phyloP scores from a whole-genome alignment of 2,888 invertebrate genomes.

The Heliconius aoede region DNA sequence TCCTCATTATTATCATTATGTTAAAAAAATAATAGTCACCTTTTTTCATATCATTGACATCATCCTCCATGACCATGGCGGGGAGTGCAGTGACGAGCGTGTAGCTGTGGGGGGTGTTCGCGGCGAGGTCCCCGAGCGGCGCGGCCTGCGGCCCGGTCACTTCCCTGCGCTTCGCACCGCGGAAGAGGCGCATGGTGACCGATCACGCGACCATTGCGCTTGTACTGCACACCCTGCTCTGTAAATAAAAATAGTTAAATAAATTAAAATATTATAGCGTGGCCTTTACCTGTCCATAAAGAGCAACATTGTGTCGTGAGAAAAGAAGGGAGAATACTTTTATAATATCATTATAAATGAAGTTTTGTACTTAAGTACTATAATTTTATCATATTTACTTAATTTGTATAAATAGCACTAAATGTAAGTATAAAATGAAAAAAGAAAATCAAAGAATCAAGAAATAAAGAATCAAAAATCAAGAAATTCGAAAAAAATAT shows the following conservation, averaged over 20 bases:
- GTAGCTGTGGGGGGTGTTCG: constrained; percentile 82
- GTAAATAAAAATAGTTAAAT: constrained; percentile 28
- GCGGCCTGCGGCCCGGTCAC: constrained; percentile 82
- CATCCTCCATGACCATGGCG: constrained; percentile 90
- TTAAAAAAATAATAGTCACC: constrained; percentile 59
- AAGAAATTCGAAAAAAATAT: neutral
- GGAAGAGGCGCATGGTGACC: constrained; percentile 86
- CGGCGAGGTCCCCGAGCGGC: constrained; percentile 71
- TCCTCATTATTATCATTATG: neutral
- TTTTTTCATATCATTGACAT: constrained; percentile 84
- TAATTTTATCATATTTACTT: neutral
- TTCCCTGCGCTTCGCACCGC: constrained; percentile 86
- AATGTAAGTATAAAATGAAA: neutral
- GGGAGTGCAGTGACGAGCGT: constrained; percentile 90
- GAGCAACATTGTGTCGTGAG: neutral
- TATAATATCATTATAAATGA: neutral
- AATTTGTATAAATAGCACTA: too few relatives aligned
- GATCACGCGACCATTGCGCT: constrained; percentile 78
- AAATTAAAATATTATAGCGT: neutral
- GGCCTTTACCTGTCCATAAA: neutral
- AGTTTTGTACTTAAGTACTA: neutral
- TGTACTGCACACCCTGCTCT: constrained; percentile 65
- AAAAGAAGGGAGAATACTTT: neutral
- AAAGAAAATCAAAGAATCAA: neutral
- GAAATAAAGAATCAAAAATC: too few relatives aligned